phyloP scores from a whole-genome alignment of 2,797 vertebrate species.

The Pipistrellus kuhlii region DNA sequence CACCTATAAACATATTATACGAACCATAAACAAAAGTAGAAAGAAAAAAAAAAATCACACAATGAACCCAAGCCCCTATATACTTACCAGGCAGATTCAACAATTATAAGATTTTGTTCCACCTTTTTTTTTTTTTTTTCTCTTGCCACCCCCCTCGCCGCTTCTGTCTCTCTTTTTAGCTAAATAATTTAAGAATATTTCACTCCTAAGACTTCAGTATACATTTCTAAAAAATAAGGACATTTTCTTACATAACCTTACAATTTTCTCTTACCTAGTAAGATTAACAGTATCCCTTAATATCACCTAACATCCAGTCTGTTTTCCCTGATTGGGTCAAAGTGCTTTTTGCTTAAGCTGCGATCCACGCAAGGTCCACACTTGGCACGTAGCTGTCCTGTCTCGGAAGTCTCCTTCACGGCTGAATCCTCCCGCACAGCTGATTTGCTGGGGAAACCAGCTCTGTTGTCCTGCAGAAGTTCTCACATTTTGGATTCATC shows the following conservation, averaged over 20 bases:
- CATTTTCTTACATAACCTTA: not conserved
- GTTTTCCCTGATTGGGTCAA: not conserved
- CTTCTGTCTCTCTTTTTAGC: not conserved
- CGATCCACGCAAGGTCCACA: not conserved
- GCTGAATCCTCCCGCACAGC: not conserved
- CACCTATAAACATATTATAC: not conserved
- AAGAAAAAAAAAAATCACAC: not conserved
- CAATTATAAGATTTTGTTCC: not conserved
- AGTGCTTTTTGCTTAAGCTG: not conserved
- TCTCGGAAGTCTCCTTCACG: not conserved
- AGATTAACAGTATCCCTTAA: not conserved
- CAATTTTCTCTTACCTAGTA: not conserved
- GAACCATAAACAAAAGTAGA: not conserved
- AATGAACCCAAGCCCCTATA: not conserved
- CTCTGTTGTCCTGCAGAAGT: not conserved
- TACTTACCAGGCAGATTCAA: not conserved
- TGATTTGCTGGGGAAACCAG: not conserved
- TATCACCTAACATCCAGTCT: not conserved
- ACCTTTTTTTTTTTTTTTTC: not conserved
- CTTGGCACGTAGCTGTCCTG: not conserved
- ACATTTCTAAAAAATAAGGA: not conserved
- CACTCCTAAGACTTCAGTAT: not conserved
- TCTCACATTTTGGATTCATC: not conserved
- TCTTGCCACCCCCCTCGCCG: not conserved
- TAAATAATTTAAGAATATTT: constrained; percentile 33